Percentiles rank a stretch among this genome's conserved stretches.
Conservation (phyloP, 2,113 vertebrate genomes). For the Cichladusa arquata region DNA sequence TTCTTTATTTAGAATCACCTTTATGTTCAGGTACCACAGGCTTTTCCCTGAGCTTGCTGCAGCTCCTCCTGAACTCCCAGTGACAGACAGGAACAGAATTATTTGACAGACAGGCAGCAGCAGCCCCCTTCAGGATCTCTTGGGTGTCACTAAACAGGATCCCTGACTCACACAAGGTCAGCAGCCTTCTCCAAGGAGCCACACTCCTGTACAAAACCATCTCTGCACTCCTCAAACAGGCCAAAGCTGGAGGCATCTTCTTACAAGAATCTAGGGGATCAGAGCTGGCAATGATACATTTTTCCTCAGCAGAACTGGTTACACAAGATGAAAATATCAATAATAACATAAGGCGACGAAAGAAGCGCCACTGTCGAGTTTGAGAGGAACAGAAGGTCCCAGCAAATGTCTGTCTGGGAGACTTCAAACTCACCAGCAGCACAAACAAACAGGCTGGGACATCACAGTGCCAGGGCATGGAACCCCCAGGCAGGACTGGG, state of each 20-base stretch:
- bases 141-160: neutral
- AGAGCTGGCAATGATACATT: neutral
- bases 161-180: neutral
- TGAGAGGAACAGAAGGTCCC: slow-evolving; percentile 49
- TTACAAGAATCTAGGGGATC: neutral
- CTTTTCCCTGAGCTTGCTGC: neutral
- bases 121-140: neutral
- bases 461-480: neutral
- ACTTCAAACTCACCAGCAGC: neutral
- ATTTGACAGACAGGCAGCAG: neutral
- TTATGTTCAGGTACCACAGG: neutral
- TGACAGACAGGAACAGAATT: neutral
- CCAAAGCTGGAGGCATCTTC: neutral
- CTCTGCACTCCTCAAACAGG: neutral
- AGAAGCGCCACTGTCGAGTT: neutral
- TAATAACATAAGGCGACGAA: slow-evolving; percentile 30
- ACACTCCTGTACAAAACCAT: neutral
- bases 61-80: neutral
- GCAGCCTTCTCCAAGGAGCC: neutral
- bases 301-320: slow-evolving; percentile 10
- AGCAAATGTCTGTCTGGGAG: slow-evolving; percentile 32
- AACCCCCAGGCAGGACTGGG: neutral
- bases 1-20: neutral
- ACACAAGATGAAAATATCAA: slow-evolving; percentile 9
- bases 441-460: neutral